Evolutionary conservation across 2,797 vertebrate species (phyloP).

Genomic region (Sibirionetta formosa): DNA sequence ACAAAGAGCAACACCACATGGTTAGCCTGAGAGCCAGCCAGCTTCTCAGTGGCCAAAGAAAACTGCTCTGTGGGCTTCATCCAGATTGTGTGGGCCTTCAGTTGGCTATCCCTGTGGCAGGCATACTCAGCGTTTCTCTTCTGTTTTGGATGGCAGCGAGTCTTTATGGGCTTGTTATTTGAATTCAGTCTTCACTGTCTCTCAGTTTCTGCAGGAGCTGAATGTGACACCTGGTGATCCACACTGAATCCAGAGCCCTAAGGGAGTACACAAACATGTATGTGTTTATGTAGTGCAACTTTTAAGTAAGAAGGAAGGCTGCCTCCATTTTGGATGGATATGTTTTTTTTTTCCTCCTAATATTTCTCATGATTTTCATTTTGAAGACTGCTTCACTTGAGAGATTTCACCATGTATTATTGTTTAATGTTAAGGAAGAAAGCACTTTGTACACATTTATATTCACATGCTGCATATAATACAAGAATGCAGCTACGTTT

Average conservation of each 20-base stretch:
- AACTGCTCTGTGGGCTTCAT: constrained; percentile 40
- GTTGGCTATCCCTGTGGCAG: constrained; percentile 31
- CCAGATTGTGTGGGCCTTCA: constrained; percentile 55
- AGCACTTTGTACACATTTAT: neutral
- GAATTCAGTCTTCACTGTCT: neutral
- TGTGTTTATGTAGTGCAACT: neutral
- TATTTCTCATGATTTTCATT: neutral
- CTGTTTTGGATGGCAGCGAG: constrained; percentile 44
- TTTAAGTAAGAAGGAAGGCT: neutral
- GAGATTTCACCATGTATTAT: neutral
- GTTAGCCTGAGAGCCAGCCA: neutral
- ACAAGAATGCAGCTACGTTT: neutral
- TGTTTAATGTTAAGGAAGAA: neutral
- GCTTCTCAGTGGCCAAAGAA: constrained; percentile 52
- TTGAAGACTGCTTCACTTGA: neutral
- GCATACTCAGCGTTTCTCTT: constrained; percentile 49
- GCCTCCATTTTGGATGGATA: neutral
- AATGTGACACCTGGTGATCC: neutral
- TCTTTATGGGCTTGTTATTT: neutral
- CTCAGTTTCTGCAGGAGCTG: neutral
- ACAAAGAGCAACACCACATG: neutral
- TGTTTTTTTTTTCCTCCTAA: neutral
- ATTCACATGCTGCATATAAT: neutral
- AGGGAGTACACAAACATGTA: neutral
- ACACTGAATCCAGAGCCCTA: neutral